Percentiles rank a stretch among this genome's conserved stretches.
Evolutionary conservation across 2,113 vertebrate genomes (phyloP).

Genomic region (Brachionichthys hirsutus): DNA sequence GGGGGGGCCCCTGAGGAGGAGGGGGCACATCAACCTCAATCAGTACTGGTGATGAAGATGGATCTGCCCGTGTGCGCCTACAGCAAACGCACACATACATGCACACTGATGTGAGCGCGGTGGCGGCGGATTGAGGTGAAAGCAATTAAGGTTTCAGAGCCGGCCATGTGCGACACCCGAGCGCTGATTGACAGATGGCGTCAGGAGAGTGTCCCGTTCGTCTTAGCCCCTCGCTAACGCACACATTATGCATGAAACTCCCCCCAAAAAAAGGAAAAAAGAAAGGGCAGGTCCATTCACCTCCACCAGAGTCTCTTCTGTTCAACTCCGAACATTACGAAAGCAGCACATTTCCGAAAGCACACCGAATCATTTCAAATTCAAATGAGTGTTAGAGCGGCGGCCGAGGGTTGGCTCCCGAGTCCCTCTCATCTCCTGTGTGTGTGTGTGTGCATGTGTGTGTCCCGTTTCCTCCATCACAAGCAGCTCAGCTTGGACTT

Average conservation of each 20-base stretch:
- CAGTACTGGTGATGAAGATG: constrained; percentile 67
- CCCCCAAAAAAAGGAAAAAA: no score
- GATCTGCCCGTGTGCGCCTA: constrained; percentile 34
- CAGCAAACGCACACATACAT: background rate
- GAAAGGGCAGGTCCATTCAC: constrained; percentile 18
- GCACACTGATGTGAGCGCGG: background rate
- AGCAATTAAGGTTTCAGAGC: constrained; percentile 63
- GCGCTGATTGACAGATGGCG: constrained; percentile 67
- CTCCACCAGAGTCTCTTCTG: constrained; percentile 17
- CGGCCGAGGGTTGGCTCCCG: constrained; percentile 10
- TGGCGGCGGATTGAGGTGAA: constrained; percentile 50
- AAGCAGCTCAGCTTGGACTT: constrained; percentile 41
- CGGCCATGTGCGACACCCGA: constrained; percentile 47
- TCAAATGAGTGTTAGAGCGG: constrained; percentile 55
- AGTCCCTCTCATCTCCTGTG: constrained; percentile 12
- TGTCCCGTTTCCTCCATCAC: constrained; percentile 34
- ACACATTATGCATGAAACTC: background rate
- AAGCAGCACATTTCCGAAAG: constrained; percentile 51
- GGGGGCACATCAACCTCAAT: constrained; percentile 71
- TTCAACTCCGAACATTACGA: constrained; percentile 18
- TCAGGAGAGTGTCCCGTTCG: constrained; percentile 50
- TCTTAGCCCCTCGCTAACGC: background rate
- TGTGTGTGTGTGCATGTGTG: no score
- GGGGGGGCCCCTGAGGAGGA: constrained; percentile 44
- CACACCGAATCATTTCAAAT: constrained; percentile 69